A percentile compares a stretch with the other conserved stretches of the same genome.
These are phyloP conservation scores for Mustelus asterias DNA, from an alignment of 2,113 vertebrate genomes.

Conservation along the genomic window DNA sequence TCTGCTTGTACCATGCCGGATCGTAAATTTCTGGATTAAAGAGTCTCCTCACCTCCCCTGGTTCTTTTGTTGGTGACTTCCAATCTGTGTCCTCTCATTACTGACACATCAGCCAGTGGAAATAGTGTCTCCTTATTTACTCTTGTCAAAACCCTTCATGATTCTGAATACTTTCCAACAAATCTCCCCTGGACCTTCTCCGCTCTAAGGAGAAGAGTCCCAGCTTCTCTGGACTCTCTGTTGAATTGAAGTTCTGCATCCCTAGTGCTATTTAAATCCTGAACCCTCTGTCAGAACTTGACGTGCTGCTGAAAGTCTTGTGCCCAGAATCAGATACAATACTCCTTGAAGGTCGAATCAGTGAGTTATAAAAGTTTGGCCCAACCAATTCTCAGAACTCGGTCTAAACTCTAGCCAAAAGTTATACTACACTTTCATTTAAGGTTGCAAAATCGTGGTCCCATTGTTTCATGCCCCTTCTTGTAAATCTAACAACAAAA, in stretches of 20 bases:
- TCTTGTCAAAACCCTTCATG: background rate
- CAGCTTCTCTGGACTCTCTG: background rate
- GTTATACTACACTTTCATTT: background rate
- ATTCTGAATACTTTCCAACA: background rate
- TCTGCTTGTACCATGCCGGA: background rate
- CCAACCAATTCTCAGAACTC: background rate
- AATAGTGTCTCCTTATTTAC: background rate
- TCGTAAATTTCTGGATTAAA: background rate
- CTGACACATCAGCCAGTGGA: background rate
- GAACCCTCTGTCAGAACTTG: background rate
- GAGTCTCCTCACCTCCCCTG: background rate
- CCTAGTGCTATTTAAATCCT: background rate
- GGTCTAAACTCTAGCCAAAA: background rate
- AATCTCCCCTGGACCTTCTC: background rate
- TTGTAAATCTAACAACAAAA: background rate
- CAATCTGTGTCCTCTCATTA: background rate
- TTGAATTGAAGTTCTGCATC: background rate
- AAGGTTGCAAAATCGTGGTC: background rate
- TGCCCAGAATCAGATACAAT: background rate
- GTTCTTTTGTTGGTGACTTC: background rate
- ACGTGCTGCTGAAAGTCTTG: background rate
- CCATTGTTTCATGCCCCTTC: background rate
- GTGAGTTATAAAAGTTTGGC: background rate
- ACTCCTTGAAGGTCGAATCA: background rate
- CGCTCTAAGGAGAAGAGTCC: background rate